phyloP scores from a whole-genome alignment of 2,113 vertebrate genomes.

The Pandion haliaetus region DNA sequence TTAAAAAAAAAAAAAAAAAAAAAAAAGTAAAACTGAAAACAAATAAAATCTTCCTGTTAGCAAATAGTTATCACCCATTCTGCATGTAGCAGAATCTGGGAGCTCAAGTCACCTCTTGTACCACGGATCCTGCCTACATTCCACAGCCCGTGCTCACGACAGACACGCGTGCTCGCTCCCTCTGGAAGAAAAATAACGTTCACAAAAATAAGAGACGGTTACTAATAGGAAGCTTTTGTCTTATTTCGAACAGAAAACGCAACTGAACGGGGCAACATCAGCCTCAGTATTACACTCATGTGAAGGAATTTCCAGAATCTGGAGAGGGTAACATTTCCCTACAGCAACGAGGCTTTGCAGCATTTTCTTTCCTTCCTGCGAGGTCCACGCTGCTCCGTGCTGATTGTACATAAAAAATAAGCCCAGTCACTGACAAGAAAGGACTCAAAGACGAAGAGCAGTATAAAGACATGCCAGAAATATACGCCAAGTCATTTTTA shows the following conservation, averaged over 20 bases:
- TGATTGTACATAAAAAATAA: neutral
- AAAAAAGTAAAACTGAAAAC: neutral
- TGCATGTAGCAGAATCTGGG: neutral
- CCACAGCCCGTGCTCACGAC: neutral
- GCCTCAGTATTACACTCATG: fast-evolving
- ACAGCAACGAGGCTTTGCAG: neutral
- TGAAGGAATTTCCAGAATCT: neutral
- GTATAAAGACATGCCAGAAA: neutral
- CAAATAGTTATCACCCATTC: neutral
- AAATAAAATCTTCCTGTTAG: neutral
- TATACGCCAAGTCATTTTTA: neutral
- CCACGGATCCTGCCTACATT: neutral
- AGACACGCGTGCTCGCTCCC: neutral
- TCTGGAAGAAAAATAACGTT: neutral
- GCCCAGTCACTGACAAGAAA: neutral
- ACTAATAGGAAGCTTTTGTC: neutral
- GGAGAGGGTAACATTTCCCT: neutral
- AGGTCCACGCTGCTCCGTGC: neutral
- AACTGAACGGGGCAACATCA: neutral
- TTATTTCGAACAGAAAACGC: neutral
- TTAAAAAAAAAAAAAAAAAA: neutral
- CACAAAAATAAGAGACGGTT: neutral
- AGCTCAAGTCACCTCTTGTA: neutral
- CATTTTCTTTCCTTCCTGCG: neutral
- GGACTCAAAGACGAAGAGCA: neutral